Evolutionary conservation across 1,140 invertebrate genomes (phyloP).

Genomic region (Aphelinus atriplicis): DNA sequence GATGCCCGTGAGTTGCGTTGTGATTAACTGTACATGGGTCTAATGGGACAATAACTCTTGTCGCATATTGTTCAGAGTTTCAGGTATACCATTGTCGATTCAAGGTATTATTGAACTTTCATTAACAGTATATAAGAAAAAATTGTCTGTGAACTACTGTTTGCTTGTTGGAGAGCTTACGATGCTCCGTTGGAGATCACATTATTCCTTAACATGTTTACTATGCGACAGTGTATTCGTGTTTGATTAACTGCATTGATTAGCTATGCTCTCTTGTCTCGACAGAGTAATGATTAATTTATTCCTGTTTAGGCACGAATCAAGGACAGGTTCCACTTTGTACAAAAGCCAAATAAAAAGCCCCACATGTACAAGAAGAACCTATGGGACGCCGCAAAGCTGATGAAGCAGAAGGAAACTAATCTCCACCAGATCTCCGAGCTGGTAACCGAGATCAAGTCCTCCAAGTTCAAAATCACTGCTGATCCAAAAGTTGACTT

Average conservation of each 20-base stretch:
- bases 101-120: too few species aligned
- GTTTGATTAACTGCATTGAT: too few species aligned
- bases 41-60: neutral
- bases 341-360: slow-evolving; percentile 18
- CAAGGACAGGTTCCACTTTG: slow-evolving; percentile 25
- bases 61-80: neutral
- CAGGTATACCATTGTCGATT: too few species aligned
- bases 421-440: slow-evolving; percentile 1
- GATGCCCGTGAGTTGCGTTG: too few species aligned
- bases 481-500: slow-evolving; percentile 39
- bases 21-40: too few species aligned
- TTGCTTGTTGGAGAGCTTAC: too few species aligned
- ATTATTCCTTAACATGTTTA: too few species aligned
- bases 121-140: too few species aligned
- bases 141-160: too few species aligned
- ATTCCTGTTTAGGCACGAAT: neutral
- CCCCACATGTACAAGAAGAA: slow-evolving; percentile 17
- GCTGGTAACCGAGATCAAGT: slow-evolving; percentile 40
- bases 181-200: too few species aligned
- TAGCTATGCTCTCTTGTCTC: too few species aligned
- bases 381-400: slow-evolving; percentile 5
- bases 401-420: slow-evolving; percentile 15
- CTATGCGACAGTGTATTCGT: too few species aligned
- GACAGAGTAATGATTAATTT: neutral
- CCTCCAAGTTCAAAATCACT: slow-evolving; percentile 45